Percentiles rank a stretch among this genome's conserved stretches.
Evolutionary conservation across 2,113 vertebrate genomes (phyloP).

Genomic region (pig (Sus scrofa)): T2T-Sscrofa CM000823.6:15391001-15391500

Average conservation of each 20-base stretch:
- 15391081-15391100: slow-evolving; percentile 36
- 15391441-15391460: not conserved
- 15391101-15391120: not conserved
- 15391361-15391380: not conserved
- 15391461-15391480: not conserved
- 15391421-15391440: not conserved
- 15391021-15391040: slow-evolving; percentile 63
- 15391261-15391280: not conserved
- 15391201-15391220: not conserved
- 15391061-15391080: not conserved
- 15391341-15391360: not conserved
- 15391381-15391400: not conserved
- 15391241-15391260: not conserved
- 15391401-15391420: slow-evolving; percentile 1
- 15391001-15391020: not conserved
- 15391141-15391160: slow-evolving; percentile 10
- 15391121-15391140: slow-evolving; percentile 3
- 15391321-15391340: not conserved
- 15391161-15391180: not conserved
- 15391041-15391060: slow-evolving; percentile 12
- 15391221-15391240: not conserved
- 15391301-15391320: not conserved
- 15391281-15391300: not conserved
- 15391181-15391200: not conserved
- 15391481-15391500: not conserved